These are phyloP conservation scores for Scotopteryx bipunctaria DNA, from an alignment of 2,888 invertebrate species.

Conservation along the genomic window DNA sequence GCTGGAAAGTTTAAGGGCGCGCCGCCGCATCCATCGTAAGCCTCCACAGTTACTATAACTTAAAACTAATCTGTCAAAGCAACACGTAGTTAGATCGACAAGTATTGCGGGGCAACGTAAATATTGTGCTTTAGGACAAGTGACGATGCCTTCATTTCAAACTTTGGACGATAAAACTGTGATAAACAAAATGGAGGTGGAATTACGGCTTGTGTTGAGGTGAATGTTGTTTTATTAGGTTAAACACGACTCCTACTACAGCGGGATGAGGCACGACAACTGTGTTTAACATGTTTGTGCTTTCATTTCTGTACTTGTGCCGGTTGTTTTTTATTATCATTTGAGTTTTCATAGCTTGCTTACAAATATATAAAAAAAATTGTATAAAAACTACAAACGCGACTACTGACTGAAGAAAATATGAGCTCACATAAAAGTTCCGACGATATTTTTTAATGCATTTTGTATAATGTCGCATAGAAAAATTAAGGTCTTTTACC, in stretches of 20 bases:
- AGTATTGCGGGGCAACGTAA: conserved; percentile 24
- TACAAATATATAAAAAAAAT: too few relatives aligned
- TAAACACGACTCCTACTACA: conserved; percentile 16
- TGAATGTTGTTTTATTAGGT: conserved; percentile 27
- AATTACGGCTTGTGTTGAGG: conserved; percentile 25
- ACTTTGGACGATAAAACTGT: conserved; percentile 28
- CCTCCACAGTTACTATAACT: conserved; percentile 55
- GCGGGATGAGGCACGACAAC: conserved; percentile 14
- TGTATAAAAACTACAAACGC: too few relatives aligned
- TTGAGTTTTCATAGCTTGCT: background rate
- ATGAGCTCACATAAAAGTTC: too few relatives aligned
- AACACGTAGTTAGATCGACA: conserved; percentile 32
- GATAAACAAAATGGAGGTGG: conserved; percentile 26
- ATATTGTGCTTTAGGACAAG: conserved; percentile 21
- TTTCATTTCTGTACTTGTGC: conserved; percentile 12
- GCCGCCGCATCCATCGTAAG: conserved; percentile 69
- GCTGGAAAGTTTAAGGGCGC: conserved; percentile 66
- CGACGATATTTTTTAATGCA: too few relatives aligned
- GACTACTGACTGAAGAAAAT: too few relatives aligned
- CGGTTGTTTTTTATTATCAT: background rate
- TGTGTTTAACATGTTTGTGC: conserved; percentile 10
- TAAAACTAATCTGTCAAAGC: conserved; percentile 37
- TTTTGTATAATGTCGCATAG: too few relatives aligned
- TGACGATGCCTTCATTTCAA: conserved; percentile 30
- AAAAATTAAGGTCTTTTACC: too few relatives aligned